These are phyloP conservation scores for Helicolenus hilgendorfi DNA, from an alignment of 2,797 vertebrate species.

Conservation along the genomic window DNA sequence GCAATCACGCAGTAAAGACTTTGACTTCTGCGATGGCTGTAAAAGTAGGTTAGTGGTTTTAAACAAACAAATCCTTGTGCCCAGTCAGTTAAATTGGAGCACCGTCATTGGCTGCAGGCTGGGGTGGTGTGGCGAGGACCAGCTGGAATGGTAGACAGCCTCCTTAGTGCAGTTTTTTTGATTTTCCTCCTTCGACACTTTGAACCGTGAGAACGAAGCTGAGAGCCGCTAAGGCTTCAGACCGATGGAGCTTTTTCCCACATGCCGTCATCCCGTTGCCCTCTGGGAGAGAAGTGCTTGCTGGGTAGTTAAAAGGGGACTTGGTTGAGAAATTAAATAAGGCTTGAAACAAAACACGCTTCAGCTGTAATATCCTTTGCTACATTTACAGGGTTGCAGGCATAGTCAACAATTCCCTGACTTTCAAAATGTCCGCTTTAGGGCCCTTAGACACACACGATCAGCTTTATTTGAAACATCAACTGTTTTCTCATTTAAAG, in stretches of 20 bases:
- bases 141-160: conserved; percentile 71
- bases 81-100: conserved; percentile 82
- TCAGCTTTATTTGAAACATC: not conserved
- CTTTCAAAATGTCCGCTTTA: not conserved
- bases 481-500: not conserved
- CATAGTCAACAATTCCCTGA: not conserved
- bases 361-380: conserved; percentile 7
- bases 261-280: conserved; percentile 58
- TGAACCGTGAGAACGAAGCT: conserved; percentile 70
- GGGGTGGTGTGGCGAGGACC: conserved; percentile 77
- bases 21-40: conserved; percentile 61
- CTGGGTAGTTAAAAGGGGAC: conserved; percentile 1
- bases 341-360: not conserved
- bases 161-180: conserved; percentile 32
- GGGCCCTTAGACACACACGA: not conserved
- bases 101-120: conserved; percentile 74
- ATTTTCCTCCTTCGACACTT: conserved; percentile 58
- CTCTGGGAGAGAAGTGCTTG: conserved; percentile 23
- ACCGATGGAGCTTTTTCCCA: conserved; percentile 69
- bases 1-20: conserved; percentile 64
- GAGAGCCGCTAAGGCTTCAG: conserved; percentile 36
- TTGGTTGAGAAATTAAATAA: not conserved
- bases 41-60: conserved; percentile 88
- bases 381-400: not conserved
- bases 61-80: conserved; percentile 84